phyloP scores from a whole-genome alignment of 1,140 invertebrate genomes.

The Lordiphosa collinella region DNA sequence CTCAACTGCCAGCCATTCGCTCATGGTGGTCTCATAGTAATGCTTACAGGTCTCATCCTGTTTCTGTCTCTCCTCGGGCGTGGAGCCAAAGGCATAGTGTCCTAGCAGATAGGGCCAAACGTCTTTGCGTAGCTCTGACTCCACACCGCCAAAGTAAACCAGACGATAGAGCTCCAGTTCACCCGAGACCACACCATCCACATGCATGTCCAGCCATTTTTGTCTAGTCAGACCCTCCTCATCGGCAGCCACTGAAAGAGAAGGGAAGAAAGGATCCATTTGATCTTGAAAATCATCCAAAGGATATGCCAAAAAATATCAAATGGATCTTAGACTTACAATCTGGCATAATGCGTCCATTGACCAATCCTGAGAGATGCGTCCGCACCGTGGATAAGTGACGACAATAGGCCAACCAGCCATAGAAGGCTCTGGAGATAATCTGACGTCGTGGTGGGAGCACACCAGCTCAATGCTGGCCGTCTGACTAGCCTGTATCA shows the following conservation, averaged over 20 bases:
- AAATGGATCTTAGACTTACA: no score
- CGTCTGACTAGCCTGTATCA: constrained; percentile 78
- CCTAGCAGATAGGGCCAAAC: constrained; percentile 95
- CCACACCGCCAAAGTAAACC: constrained; percentile 94
- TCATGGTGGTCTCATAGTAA: constrained; percentile 93
- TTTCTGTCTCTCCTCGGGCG: constrained; percentile 84
- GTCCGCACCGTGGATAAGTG: constrained; percentile 95
- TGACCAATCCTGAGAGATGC: constrained; percentile 93
- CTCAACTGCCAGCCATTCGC: constrained; percentile 96
- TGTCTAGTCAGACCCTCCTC: constrained; percentile 85
- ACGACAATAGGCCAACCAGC: constrained; percentile 96
- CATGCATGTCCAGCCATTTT: constrained; percentile 84
- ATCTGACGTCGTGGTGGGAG: constrained; percentile 94
- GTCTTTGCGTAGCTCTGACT: constrained; percentile 88
- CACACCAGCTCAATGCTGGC: constrained; percentile 88
- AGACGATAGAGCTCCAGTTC: constrained; percentile 88
- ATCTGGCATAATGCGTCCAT: constrained; percentile 84
- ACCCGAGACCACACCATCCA: constrained; percentile 82
- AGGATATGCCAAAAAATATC: no score
- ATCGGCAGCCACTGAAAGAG: constrained; percentile 80
- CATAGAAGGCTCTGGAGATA: constrained; percentile 96
- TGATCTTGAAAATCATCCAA: no score
- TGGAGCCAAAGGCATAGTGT: constrained; percentile 90
- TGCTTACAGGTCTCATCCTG: constrained; percentile 85
- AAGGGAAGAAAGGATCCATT: no score